These are phyloP conservation scores for Porites australiensis DNA, from an alignment of 64 coral and sea anemone genomes.

Conservation along the genomic window DNA sequence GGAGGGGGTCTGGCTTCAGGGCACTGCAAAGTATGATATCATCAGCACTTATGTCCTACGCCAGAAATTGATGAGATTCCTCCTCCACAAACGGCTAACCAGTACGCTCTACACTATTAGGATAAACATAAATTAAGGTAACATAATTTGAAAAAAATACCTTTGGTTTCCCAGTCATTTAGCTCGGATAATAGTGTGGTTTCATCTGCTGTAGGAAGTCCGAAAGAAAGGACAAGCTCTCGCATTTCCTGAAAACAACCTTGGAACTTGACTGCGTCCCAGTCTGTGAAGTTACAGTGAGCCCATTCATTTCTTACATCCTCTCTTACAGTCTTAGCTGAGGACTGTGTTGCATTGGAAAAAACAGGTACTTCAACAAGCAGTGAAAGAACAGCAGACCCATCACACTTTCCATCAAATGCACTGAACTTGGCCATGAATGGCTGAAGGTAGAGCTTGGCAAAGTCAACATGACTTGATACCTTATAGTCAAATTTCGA, in stretches of 20 bases:
- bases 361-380: constrained; percentile 13
- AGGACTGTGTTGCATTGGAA: too few species aligned
- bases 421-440: constrained; percentile 54
- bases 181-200: neutral
- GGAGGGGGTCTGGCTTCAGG: too few species aligned
- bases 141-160: neutral
- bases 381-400: constrained; percentile 22
- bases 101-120: too few species aligned
- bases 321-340: constrained; percentile 16
- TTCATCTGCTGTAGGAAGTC: neutral
- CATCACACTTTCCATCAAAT: constrained; percentile 34
- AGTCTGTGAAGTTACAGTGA: constrained; percentile 36
- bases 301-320: constrained; percentile 21
- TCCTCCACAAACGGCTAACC: too few species aligned
- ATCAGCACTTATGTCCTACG: too few species aligned
- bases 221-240: neutral
- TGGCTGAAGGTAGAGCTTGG: constrained; percentile 45
- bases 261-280: neutral
- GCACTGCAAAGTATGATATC: too few species aligned
- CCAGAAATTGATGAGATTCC: too few species aligned
- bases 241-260: constrained; percentile 36
- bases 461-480: constrained; percentile 33
- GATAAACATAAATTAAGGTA: neutral
- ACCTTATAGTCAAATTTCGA: constrained; percentile 44
- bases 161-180: neutral